Conservation (phyloP, 2,888 invertebrate species). For the Eupithecia inturbata region DNA sequence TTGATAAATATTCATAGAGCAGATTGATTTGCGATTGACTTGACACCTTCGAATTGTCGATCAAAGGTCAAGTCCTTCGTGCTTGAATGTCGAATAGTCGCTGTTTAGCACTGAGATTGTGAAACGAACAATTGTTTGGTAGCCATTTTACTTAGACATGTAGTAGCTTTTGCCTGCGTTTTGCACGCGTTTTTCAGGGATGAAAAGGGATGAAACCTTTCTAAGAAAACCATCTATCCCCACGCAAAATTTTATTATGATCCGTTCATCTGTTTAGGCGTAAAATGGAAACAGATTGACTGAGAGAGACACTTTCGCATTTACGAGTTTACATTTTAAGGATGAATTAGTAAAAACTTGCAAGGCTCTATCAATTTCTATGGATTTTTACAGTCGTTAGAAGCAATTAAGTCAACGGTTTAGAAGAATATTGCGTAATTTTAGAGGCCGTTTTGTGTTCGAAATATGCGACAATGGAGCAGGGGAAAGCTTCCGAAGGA, state of each 20-base stretch:
- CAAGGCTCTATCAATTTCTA: background rate
- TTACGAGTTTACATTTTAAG: background rate
- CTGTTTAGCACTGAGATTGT: slow-evolving; percentile 1
- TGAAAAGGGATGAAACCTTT: background rate
- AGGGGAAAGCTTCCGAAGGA: slow-evolving; percentile 48
- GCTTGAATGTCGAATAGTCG: slow-evolving; percentile 28
- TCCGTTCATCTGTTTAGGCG: background rate
- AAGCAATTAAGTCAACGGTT: slow-evolving; percentile 30
- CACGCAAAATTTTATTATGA: background rate
- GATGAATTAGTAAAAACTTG: background rate
- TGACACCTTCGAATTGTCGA: slow-evolving; percentile 37
- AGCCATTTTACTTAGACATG: slow-evolving; percentile 9
- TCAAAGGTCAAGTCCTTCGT: slow-evolving; percentile 43
- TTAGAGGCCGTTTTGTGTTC: slow-evolving; percentile 46
- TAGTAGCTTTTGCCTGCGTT: background rate
- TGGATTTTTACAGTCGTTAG: slow-evolving; percentile 18
- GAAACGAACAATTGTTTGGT: background rate
- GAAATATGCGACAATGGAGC: slow-evolving; percentile 48
- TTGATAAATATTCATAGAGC: slow-evolving; percentile 47
- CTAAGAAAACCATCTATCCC: background rate
- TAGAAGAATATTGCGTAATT: slow-evolving; percentile 37
- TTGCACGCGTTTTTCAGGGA: background rate
- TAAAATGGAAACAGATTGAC: background rate
- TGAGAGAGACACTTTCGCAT: background rate
- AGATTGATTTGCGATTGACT: slow-evolving; percentile 51